These are phyloP conservation scores for Chrysolina americana DNA, from an alignment of 2,888 invertebrate genomes.

Conservation along the genomic window DNA sequence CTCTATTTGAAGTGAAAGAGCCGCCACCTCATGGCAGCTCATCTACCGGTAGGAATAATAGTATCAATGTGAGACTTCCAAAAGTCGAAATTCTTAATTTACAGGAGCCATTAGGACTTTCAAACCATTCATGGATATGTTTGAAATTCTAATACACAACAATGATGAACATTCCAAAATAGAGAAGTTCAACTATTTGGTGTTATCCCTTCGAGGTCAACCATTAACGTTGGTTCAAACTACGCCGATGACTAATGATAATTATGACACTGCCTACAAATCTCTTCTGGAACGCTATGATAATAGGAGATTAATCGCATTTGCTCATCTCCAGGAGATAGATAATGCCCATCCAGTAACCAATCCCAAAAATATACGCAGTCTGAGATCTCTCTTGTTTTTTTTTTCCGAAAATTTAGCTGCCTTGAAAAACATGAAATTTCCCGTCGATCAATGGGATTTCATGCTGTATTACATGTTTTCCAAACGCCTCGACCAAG, in stretches of 20 bases:
- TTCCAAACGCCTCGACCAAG: neutral
- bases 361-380: too few species aligned
- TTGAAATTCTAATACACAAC: slow-evolving; percentile 17
- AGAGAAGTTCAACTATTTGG: slow-evolving; percentile 35
- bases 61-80: slow-evolving; percentile 30
- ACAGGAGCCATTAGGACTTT: slow-evolving; percentile 28
- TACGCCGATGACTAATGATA: slow-evolving; percentile 15
- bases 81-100: slow-evolving; percentile 25
- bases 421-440: neutral
- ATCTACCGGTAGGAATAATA: neutral
- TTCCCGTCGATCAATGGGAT: neutral
- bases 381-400: too few species aligned
- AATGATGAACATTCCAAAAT: slow-evolving; percentile 18
- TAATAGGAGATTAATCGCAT: neutral
- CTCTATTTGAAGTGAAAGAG: too few species aligned
- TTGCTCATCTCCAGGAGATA: too few species aligned
- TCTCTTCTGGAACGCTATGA: slow-evolving; percentile 26
- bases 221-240: slow-evolving; percentile 26
- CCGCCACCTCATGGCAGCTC: too few species aligned
- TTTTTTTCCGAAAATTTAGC: neutral
- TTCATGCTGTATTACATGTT: neutral
- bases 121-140: slow-evolving; percentile 22
- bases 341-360: too few species aligned
- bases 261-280: slow-evolving; percentile 21
- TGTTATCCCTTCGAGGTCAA: slow-evolving; percentile 8